A percentile compares a stretch with the other conserved stretches of the same genome.
phyloP scores from a whole-genome alignment of 2,797 vertebrate species.

The Salarias fasciatus region DNA sequence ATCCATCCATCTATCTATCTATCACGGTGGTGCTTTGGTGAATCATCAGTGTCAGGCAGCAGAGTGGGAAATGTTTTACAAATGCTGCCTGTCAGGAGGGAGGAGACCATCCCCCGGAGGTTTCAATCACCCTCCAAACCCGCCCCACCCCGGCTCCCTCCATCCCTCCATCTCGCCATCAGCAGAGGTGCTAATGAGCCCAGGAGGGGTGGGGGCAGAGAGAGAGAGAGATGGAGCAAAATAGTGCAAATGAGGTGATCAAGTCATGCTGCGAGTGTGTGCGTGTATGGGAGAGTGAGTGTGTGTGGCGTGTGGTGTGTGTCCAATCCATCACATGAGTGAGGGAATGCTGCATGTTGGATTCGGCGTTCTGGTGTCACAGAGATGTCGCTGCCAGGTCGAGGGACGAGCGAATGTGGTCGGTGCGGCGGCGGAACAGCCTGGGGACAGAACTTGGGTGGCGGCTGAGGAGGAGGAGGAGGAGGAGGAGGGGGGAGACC shows the following conservation, averaged over 20 bases:
- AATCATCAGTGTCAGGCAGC: slow-evolving; percentile 85
- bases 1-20: slow-evolving; percentile 43
- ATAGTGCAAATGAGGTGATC: slow-evolving; percentile 82
- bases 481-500: too few relatives aligned
- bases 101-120: slow-evolving; percentile 94
- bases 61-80: slow-evolving; percentile 94
- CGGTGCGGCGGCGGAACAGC: too few relatives aligned
- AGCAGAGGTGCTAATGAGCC: slow-evolving; percentile 95
- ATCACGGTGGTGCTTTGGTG: slow-evolving; percentile 65
- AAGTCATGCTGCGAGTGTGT: slow-evolving; percentile 64
- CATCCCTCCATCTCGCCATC: slow-evolving; percentile 83
- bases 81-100: slow-evolving; percentile 95
- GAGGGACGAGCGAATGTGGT: slow-evolving; percentile 12
- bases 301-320: slow-evolving; percentile 39
- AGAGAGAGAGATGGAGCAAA: slow-evolving; percentile 53
- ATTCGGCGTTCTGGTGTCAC: slow-evolving; percentile 38
- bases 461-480: too few relatives aligned
- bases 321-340: slow-evolving; percentile 55
- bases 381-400: slow-evolving; percentile 22
- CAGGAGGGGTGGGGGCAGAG: slow-evolving; percentile 68
- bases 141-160: slow-evolving; percentile 69
- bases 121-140: slow-evolving; percentile 88
- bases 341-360: slow-evolving; percentile 64
- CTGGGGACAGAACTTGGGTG: too few relatives aligned
- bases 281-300: slow-evolving; percentile 43